Evolutionary conservation across 2,797 vertebrate genomes (phyloP).

Genomic region (Zonotrichia albicollis): DNA sequence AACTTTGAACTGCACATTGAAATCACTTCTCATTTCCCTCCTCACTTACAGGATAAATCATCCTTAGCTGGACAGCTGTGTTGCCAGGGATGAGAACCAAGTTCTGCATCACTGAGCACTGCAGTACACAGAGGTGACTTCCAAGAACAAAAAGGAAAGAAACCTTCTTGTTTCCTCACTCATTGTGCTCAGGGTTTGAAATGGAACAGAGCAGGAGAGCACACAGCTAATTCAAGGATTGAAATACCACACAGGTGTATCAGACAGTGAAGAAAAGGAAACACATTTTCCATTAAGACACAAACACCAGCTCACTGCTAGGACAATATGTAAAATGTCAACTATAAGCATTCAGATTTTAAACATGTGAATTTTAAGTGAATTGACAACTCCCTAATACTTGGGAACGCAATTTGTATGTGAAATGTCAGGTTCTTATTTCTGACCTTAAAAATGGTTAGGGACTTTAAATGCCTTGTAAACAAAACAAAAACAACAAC

Average conservation of each 20-base stretch:
- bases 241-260: background rate
- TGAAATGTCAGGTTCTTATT: background rate
- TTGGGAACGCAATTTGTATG: fast-evolving
- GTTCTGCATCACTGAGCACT: background rate
- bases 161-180: background rate
- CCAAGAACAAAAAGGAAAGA: background rate
- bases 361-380: background rate
- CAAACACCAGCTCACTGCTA: background rate
- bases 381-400: background rate
- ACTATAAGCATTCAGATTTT: background rate
- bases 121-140: background rate
- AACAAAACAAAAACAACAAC: background rate
- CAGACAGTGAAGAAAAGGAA: background rate
- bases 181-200: background rate
- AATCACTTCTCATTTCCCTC: background rate
- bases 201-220: background rate
- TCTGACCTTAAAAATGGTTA: background rate
- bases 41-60: background rate
- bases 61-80: background rate
- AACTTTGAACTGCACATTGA: background rate
- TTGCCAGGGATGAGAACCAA: background rate
- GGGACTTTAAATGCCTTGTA: background rate
- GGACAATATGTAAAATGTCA: background rate
- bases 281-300: background rate
- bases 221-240: background rate